A percentile compares a stretch with the other conserved stretches of the same genome.
Evolutionary conservation across 1,140 invertebrate genomes (phyloP).

Genomic region (Ephestia elutella): DNA sequence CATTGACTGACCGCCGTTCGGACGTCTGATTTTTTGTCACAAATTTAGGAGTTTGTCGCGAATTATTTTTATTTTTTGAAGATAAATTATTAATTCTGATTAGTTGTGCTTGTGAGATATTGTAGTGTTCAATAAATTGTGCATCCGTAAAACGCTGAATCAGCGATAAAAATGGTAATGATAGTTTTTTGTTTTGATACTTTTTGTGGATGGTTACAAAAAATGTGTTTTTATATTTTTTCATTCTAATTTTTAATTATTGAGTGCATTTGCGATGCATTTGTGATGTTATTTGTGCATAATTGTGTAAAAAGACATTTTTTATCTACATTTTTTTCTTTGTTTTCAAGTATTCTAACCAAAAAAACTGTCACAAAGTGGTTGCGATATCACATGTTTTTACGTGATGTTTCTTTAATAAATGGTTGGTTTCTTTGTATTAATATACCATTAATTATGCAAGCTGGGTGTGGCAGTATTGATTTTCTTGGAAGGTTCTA

Average conservation of each 20-base stretch:
- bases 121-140: slow-evolving; percentile 15
- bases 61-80: slow-evolving; percentile 36
- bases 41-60: slow-evolving; percentile 37
- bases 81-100: slow-evolving; percentile 13
- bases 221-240: slow-evolving; percentile 43
- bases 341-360: slow-evolving; percentile 70
- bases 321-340: slow-evolving; percentile 64
- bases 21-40: slow-evolving; percentile 56
- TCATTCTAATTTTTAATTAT: slow-evolving; percentile 19
- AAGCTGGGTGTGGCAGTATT: slow-evolving; percentile 74
- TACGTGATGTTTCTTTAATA: slow-evolving; percentile 42
- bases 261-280: background rate
- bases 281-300: slow-evolving; percentile 1
- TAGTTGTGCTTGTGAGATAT: slow-evolving; percentile 14
- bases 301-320: slow-evolving; percentile 24
- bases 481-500: slow-evolving; percentile 74
- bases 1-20: slow-evolving; percentile 70
- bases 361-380: slow-evolving; percentile 69
- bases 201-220: slow-evolving; percentile 62
- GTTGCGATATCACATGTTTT: slow-evolving; percentile 57
- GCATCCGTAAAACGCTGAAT: slow-evolving; percentile 29
- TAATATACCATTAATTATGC: slow-evolving; percentile 59
- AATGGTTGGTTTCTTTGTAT: slow-evolving; percentile 30
- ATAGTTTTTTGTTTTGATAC: slow-evolving; percentile 75
- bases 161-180: slow-evolving; percentile 68